Conservation (phyloP, 1,140 invertebrate species). For the Plodia interpunctella region DNA sequence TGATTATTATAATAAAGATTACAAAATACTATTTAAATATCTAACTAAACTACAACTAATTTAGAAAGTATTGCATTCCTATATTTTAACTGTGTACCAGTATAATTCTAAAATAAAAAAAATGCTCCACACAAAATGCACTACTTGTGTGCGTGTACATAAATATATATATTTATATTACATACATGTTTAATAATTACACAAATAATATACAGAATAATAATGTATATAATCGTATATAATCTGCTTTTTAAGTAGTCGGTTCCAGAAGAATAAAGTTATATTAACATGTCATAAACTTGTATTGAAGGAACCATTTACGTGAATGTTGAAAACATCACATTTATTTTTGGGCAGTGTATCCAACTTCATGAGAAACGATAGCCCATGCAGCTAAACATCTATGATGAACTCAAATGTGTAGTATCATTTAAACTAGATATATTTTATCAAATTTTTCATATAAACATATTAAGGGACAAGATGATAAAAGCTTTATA, state of each 20-base stretch:
- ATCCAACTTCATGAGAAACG: too few relatives aligned
- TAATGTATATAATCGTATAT: background rate
- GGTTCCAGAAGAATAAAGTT: background rate
- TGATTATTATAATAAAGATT: slow-evolving; percentile 15
- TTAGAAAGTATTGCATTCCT: slow-evolving; percentile 48
- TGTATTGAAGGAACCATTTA: too few relatives aligned
- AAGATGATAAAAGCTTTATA: too few relatives aligned
- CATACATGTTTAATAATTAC: background rate
- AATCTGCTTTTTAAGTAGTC: slow-evolving; percentile 10
- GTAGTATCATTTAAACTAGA: slow-evolving; percentile 5
- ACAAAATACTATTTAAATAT: slow-evolving; percentile 27
- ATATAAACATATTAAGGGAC: too few relatives aligned
- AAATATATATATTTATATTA: slow-evolving; percentile 7
- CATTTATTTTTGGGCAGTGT: too few relatives aligned
- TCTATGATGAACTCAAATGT: too few relatives aligned
- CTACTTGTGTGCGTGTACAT: slow-evolving; percentile 23
- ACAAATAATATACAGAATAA: background rate
- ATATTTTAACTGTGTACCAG: slow-evolving; percentile 19
- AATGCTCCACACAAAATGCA: slow-evolving; percentile 31
- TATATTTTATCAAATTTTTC: slow-evolving; percentile 4
- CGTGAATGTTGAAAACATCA: too few relatives aligned
- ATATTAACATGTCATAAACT: background rate
- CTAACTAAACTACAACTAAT: slow-evolving; percentile 35
- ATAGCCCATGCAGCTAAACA: too few relatives aligned
- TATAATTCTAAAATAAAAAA: slow-evolving; percentile 24